Percentiles rank a stretch among this genome's conserved stretches.
Evolutionary conservation across 2,888 invertebrate genomes (phyloP).

Genomic region (Drosophila mulleri): DNA sequence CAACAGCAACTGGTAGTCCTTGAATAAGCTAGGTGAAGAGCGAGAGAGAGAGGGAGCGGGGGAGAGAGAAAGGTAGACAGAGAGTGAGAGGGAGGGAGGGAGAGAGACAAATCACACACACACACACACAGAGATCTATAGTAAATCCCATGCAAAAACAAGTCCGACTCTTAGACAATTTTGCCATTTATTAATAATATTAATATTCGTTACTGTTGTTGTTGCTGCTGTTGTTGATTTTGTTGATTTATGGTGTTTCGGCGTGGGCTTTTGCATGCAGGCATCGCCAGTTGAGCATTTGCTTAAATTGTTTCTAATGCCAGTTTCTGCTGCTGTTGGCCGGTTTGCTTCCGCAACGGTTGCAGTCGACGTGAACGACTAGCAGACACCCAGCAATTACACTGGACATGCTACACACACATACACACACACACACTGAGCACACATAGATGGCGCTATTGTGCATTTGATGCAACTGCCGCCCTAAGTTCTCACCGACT

Average conservation of each 20-base stretch:
- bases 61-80: neutral
- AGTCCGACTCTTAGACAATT: slow-evolving; percentile 32
- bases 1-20: slow-evolving; percentile 66
- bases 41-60: neutral
- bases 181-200: slow-evolving; percentile 22
- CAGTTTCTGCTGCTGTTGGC: slow-evolving; percentile 14
- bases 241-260: slow-evolving; percentile 46
- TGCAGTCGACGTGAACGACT: slow-evolving; percentile 4
- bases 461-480: neutral
- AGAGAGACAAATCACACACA: slow-evolving; percentile 1
- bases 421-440: neutral
- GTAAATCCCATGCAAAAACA: slow-evolving; percentile 12
- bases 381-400: neutral
- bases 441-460: neutral
- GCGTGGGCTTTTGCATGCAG: slow-evolving; percentile 33
- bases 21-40: slow-evolving; percentile 36
- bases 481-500: neutral
- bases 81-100: neutral
- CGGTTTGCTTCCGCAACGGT: slow-evolving; percentile 52
- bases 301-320: slow-evolving; percentile 8
- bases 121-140: neutral
- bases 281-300: neutral
- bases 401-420: neutral
- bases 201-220: slow-evolving; percentile 11
- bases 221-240: slow-evolving; percentile 36